Percentiles rank a stretch among this genome's conserved stretches.
phyloP scores from a whole-genome alignment of 2,888 invertebrate genomes.

The Amblyteles armatorius region DNA sequence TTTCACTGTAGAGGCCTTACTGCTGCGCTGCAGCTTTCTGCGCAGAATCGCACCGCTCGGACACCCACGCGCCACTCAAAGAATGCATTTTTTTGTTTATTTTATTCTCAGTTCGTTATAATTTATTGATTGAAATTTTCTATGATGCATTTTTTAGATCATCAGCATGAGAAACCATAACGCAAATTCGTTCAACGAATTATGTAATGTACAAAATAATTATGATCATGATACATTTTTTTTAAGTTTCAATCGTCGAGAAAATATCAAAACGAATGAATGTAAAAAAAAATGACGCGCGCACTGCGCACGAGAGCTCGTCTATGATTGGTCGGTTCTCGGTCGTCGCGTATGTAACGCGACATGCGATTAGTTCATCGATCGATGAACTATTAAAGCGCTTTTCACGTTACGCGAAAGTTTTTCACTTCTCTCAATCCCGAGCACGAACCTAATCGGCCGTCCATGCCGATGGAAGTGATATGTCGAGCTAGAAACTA shows the following conservation, averaged over 20 bases:
- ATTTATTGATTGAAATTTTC: conserved; percentile 81
- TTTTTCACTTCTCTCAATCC: conserved; percentile 34
- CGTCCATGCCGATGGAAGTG: background rate
- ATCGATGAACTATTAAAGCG: conserved; percentile 57
- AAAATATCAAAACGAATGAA: no score
- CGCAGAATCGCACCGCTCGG: background rate
- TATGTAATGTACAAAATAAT: conserved; percentile 72
- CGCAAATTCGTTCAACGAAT: conserved; percentile 82
- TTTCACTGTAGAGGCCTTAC: no score
- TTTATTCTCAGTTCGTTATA: conserved; percentile 63
- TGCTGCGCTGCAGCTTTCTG: background rate
- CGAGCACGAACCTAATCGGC: background rate
- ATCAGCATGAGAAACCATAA: conserved; percentile 81
- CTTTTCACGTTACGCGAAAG: conserved; percentile 6
- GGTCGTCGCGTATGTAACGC: conserved; percentile 38
- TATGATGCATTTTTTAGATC: conserved; percentile 78
- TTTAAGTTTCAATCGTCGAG: no score
- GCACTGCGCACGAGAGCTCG: conserved; percentile 7
- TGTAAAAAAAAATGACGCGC: conserved; percentile 50
- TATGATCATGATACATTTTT: no score
- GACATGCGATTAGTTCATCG: conserved; percentile 52
- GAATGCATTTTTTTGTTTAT: background rate
- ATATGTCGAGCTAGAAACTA: background rate
- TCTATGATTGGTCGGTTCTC: conserved; percentile 49
- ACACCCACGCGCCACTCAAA: background rate